Conservation (phyloP, 2,888 invertebrate genomes). For the Perdita meconis region DNA sequence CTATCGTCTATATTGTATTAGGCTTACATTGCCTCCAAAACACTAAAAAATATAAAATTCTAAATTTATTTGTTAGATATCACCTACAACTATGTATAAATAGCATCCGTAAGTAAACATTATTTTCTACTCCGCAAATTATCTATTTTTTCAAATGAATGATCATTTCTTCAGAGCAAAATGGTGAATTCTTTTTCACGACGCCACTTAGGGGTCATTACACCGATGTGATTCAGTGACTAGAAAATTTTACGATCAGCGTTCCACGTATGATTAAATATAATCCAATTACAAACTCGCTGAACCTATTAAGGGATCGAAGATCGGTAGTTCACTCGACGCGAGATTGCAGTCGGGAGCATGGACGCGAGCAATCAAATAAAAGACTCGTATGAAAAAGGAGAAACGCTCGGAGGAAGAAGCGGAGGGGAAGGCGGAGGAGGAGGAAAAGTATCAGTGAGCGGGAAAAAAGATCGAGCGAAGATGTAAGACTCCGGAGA, state of each 20-base stretch:
- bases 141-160: too few relatives aligned
- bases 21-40: too few relatives aligned
- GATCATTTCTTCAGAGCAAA: too few relatives aligned
- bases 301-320: constrained; percentile 76
- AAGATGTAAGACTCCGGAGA: constrained; percentile 31
- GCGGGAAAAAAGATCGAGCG: constrained; percentile 16
- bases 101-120: too few relatives aligned
- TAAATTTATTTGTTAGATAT: too few relatives aligned
- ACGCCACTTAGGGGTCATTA: too few relatives aligned
- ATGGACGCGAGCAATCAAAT: constrained; percentile 55
- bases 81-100: too few relatives aligned
- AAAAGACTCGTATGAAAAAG: constrained; percentile 26
- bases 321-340: constrained; percentile 75
- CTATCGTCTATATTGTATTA: too few relatives aligned
- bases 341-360: constrained; percentile 46
- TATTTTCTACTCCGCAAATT: too few relatives aligned
- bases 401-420: background rate
- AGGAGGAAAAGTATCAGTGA: background rate
- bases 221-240: background rate
- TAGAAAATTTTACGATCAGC: constrained; percentile 57
- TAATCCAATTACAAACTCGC: constrained; percentile 78
- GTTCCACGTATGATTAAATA: constrained; percentile 51
- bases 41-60: too few relatives aligned
- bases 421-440: background rate
- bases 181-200: constrained; percentile 5